phyloP scores from a whole-genome alignment of 2,888 invertebrate genomes.

The Morpho achilles region DNA sequence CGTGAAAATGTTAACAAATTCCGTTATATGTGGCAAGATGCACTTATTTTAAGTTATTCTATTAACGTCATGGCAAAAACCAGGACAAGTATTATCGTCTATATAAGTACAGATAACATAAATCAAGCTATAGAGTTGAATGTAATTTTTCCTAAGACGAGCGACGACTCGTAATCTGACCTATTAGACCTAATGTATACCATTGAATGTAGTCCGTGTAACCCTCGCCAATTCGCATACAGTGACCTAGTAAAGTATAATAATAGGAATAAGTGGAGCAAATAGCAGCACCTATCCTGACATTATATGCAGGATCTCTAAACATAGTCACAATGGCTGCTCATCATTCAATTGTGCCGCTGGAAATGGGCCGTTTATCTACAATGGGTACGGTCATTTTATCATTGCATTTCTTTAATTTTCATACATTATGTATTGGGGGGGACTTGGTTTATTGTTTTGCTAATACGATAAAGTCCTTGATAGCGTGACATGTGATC shows the following conservation, averaged over 20 bases:
- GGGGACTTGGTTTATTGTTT: constrained; percentile 11
- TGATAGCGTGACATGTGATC: too few relatives aligned
- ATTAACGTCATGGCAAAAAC: too few relatives aligned
- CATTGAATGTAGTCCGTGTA: constrained; percentile 9
- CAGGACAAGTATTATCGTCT: too few relatives aligned
- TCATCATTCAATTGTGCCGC: constrained; percentile 74
- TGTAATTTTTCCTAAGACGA: too few relatives aligned
- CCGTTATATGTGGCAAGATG: too few relatives aligned
- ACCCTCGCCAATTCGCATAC: constrained; percentile 31
- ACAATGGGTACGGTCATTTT: constrained; percentile 51
- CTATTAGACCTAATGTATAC: too few relatives aligned
- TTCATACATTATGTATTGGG: constrained; percentile 63
- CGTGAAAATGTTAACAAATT: too few relatives aligned
- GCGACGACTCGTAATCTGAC: too few relatives aligned
- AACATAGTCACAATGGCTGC: constrained; percentile 74
- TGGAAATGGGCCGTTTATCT: constrained; percentile 71
- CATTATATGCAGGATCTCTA: constrained; percentile 74
- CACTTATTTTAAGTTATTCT: too few relatives aligned
- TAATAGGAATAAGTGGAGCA: constrained; percentile 65
- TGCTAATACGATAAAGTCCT: neutral
- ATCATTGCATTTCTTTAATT: constrained; percentile 73
- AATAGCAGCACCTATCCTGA: constrained; percentile 62
- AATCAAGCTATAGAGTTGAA: constrained; percentile 6
- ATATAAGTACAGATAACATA: neutral
- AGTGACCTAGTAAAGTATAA: constrained; percentile 61